Evolutionary conservation across 2,888 invertebrate genomes (phyloP).

Genomic region (Lithophane leautieri): DNA sequence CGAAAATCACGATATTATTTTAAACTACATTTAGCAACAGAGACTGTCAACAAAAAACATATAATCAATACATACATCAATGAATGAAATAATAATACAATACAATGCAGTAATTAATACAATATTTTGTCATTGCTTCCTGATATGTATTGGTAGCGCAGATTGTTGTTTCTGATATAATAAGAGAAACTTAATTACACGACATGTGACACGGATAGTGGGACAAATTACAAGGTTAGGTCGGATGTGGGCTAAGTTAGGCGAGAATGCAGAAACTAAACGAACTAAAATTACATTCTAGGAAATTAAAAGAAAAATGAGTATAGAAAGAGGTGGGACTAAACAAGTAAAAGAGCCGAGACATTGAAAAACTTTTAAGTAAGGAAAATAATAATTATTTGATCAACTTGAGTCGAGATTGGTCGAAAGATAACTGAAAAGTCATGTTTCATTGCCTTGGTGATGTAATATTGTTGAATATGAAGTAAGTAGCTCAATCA

Average conservation of each 20-base stretch:
- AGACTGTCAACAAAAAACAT: constrained; percentile 20
- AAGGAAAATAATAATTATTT: background rate
- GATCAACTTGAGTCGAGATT: background rate
- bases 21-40: constrained; percentile 22
- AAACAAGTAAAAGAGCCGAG: background rate
- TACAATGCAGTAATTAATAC: constrained; percentile 41
- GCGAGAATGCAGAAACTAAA: background rate
- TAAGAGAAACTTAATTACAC: constrained; percentile 78
- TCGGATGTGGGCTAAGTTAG: constrained; percentile 41
- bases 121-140: constrained; percentile 53
- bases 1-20: background rate
- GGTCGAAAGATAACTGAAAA: background rate
- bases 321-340: background rate
- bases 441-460: background rate
- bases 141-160: constrained; percentile 53
- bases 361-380: background rate
- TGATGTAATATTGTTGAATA: background rate
- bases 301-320: background rate
- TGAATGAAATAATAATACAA: constrained; percentile 42
- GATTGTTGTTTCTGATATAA: constrained; percentile 74
- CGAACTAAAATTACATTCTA: background rate
- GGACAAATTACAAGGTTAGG: constrained; percentile 75
- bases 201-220: constrained; percentile 78
- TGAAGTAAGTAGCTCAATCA: background rate
- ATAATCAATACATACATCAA: constrained; percentile 28